Base-by-base conservation (phyloP, 35 echinoderm and acorn worm species). In the Ophiothrix spiculata region DNA sequence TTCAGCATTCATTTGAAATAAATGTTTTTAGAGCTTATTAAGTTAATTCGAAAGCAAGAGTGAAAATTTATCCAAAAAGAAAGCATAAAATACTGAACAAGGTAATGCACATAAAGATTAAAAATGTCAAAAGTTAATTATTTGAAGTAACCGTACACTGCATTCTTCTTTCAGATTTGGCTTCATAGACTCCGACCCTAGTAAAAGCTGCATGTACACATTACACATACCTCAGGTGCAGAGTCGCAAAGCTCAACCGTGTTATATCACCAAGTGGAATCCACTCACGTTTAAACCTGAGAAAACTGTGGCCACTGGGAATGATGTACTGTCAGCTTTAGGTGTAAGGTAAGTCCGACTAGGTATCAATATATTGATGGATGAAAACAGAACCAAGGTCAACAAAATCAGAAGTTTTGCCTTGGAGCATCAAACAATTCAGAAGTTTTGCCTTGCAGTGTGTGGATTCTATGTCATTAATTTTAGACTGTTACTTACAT, bases 201-300 rank as follows among this genome's bases (percentile, higher is more conserved):
- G 85, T 35, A 90, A 98, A 76, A 88, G 84, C 40, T 86, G 77
- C 23, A 86, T 98, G 82, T 98, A 93, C 77, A 91, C 95, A 31
- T 88, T 92, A 1, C 88, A 98, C 75, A 80, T 91, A 29, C 95
- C 95, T 36, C 91, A 90, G 32, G 60, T 90, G 31, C 95, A 98
- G 40, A 85, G 85, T 39, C 87, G 85, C 23, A 81, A 80, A n/a
- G 41, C 39, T 16, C 88, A 86, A 35, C 81, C 74, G 15, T 91
- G 83, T 21, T 98, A 98, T 42, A 83, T 98, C 17, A 91, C 91
- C 8, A 93, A 93, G 73, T 93, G 95, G 95, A 90, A 98, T 69
- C 80, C 85, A 34, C 39, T 79, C 14, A 91, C 89, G 35, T 93
- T 94, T 29, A 91, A 80, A 29, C 56, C 87, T 38, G 79, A 93